Base-by-base conservation (phyloP, 1,140 invertebrate species). In the Ooceraea biroi region DNA sequence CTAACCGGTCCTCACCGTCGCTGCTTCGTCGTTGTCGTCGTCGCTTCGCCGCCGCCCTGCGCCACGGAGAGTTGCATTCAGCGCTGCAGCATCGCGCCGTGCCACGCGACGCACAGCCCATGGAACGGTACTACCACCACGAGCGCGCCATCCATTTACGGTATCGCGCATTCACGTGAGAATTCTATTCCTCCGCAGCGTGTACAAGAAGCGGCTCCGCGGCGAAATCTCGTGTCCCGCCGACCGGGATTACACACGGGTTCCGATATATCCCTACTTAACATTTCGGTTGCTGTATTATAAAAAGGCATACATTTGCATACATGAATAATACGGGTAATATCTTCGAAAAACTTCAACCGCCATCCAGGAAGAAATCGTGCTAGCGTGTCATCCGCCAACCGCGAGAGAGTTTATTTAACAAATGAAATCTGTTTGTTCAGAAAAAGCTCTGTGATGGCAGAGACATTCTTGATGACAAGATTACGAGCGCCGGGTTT, bases 91-190 rank as follows among this genome's bases (percentile, higher is more conserved):
- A 57, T 55, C 50, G 22, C 76, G n/a, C 30, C 74, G 41, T 58
- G 76, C 76, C 76, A 80, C 76, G 76, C 76, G 76, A 80, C 76
- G 76, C 63, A 78, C 48, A 46, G 65, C 36, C 65, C 63, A 46
- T 17, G 76, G 58, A 83, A 85, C 86, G 87, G 83, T 80, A 85
- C 85, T 88, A 89, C 87, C 50, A 85, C 86, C 84, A 80, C 83
- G 84, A 88, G 50, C 73, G 50, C 73, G 46, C 71, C 74, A 71
- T 88, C 86, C 86, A 89, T 89, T 89, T 86, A 89, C 87, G 87
- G 87, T 89, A 89, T 78, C 84, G 78, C 86, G 46, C 87, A 77
- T 88, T 89, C 86, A 77, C 60, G 88, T 89, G 86, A 89, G 86
- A 89, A 89, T 85, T 83, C 86, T 41, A 74, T 82, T 73, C 71